Conservation (phyloP, 1,140 invertebrate species). For the Ditylenchus dipsaci region DNA sequence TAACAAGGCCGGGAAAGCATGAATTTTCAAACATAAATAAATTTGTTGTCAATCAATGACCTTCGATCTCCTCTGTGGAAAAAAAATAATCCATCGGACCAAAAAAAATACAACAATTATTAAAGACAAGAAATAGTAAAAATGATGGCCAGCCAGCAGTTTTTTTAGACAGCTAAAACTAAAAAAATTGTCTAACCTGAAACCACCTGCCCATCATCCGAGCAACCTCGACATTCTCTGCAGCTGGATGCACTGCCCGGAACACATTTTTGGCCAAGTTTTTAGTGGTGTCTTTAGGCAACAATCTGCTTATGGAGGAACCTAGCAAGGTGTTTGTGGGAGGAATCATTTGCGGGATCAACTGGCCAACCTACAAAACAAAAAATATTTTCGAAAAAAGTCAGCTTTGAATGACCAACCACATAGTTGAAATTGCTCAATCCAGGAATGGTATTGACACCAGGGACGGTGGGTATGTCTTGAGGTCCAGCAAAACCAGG, state of each 20-base stretch:
- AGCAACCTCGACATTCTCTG: slow-evolving; percentile 57
- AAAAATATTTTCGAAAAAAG: not conserved
- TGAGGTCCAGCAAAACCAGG: slow-evolving; percentile 55
- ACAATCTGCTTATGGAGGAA: slow-evolving; percentile 53
- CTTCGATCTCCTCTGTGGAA: too few relatives aligned
- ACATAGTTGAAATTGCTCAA: slow-evolving; percentile 58
- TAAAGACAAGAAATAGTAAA: too few relatives aligned
- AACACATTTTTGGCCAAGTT: slow-evolving; percentile 58
- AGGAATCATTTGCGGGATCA: slow-evolving; percentile 58
- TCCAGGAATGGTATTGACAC: slow-evolving; percentile 57
- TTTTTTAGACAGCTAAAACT: too few relatives aligned
- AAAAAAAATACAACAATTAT: too few relatives aligned
- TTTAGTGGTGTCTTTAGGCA: slow-evolving; percentile 58
- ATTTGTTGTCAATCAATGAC: too few relatives aligned
- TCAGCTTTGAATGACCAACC: slow-evolving; percentile 18
- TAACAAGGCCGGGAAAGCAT: too few relatives aligned
- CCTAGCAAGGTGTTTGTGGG: slow-evolving; percentile 57
- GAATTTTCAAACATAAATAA: too few relatives aligned
- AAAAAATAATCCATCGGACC: too few relatives aligned
- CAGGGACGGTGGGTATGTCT: slow-evolving; percentile 54
- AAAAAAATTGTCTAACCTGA: slow-evolving; percentile 39
- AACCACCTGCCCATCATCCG: slow-evolving; percentile 58
- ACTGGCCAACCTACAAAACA: slow-evolving; percentile 46
- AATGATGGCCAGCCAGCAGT: too few relatives aligned
- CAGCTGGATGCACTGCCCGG: slow-evolving; percentile 55